Percentiles rank a stretch among this genome's conserved stretches.
Conservation (phyloP, 2,113 vertebrate genomes). For the Oreochromis niloticus region DNA sequence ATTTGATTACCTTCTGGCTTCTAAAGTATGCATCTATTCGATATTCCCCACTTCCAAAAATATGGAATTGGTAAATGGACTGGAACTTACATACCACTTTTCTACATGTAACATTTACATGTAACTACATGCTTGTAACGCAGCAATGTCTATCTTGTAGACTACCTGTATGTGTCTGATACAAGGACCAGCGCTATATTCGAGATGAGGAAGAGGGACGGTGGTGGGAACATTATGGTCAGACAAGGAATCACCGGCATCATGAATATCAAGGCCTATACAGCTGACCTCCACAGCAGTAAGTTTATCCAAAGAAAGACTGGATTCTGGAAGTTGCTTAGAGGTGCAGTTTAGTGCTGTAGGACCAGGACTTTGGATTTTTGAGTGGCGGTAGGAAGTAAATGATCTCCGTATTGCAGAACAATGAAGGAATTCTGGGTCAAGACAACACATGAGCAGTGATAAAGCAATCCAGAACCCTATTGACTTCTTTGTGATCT, state of each 20-base stretch:
- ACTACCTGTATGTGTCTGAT: slow-evolving; percentile 65
- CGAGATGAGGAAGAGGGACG: slow-evolving; percentile 65
- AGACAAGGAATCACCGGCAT: slow-evolving; percentile 59
- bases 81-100: neutral
- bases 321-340: neutral
- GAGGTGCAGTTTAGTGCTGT: neutral
- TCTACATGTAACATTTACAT: neutral
- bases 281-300: slow-evolving; percentile 56
- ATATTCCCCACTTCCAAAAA: neutral
- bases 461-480: neutral
- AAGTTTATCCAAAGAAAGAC: slow-evolving; percentile 1
- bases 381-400: neutral
- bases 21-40: neutral
- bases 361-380: neutral
- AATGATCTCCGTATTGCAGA: neutral
- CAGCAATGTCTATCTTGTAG: slow-evolving; percentile 6
- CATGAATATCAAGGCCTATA: slow-evolving; percentile 65
- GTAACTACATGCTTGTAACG: neutral
- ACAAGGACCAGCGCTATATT: slow-evolving; percentile 54
- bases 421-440: neutral
- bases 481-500: neutral
- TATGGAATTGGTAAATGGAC: neutral
- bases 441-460: neutral
- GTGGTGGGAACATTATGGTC: slow-evolving; percentile 54
- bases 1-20: neutral